Evolutionary conservation across 2,113 vertebrate genomes (phyloP), one percentile per base, ranked within the genome.

Genomic region (Rhinichthys klamathensis): DNA sequence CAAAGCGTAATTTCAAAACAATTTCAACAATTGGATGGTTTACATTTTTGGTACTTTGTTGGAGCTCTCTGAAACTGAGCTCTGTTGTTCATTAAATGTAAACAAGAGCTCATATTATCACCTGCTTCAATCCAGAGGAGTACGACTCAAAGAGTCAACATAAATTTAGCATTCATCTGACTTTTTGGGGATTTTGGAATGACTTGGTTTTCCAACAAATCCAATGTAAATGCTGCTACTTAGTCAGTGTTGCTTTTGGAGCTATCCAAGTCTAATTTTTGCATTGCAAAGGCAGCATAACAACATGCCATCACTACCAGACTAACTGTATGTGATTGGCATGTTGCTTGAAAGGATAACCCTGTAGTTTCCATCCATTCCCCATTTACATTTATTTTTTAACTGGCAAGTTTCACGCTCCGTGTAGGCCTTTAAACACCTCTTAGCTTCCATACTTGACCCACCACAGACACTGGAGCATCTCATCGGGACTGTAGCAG

Each of bases 391-490:
- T 27, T 25, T 70, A 32, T 38, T 25, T n/a, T 60, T 78, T 16
- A 49, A 30, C 60, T 60, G 38, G 61, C 41, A 12, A n/a, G 61
- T 56, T 54, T 72, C 32, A 41, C n/a, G 49, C 81, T 54, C 46
- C 23, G 44, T 32, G 80, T 51, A 13, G 18, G 61, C 44, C 27
- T 81, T 69, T 69, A 51, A 83, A 73, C 81, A 83, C 49, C 32
- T 58, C 81, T 72, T 13, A 4, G 21, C 80, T 72, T 67, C 46
- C 46, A 80, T 61, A 30, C 41, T 72, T 32, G 18, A 83, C 81
- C 63, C 81, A 81, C 80, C 80, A 81, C 61, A 81, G 61, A 69
- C 81, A 72, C 32, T 41, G 67, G 67, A 38, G 81, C 67, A 73
- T 83, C 65, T 72, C 81, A 72, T 38, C 6, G 5, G 35, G 18